Evolutionary conservation across 2,113 vertebrate genomes (phyloP).

Genomic region (Rhabdornis inornatus): DNA sequence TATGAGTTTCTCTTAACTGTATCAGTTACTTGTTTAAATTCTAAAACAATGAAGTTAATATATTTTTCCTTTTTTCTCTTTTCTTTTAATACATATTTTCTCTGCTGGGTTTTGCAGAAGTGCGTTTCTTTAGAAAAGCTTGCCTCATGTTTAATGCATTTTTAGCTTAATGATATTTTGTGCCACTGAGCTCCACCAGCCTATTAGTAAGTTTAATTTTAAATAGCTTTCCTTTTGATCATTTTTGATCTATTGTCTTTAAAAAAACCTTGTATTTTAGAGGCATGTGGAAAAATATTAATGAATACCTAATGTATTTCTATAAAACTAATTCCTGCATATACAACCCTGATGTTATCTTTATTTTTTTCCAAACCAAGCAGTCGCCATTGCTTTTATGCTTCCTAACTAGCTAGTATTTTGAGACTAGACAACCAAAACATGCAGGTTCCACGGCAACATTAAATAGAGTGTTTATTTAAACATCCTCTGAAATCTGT

Average conservation of each 20-base stretch:
- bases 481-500: conserved; percentile 71
- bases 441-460: conserved; percentile 19
- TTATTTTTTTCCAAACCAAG: not conserved
- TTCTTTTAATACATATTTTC: not conserved
- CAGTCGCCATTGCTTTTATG: not conserved
- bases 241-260: not conserved
- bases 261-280: not conserved
- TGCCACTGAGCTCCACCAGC: not conserved
- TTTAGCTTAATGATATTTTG: not conserved
- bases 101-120: not conserved
- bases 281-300: not conserved
- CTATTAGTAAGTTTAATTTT: conserved; percentile 2
- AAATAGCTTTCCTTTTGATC: not conserved
- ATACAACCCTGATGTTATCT: not conserved
- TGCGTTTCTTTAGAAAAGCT: not conserved
- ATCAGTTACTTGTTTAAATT: not conserved
- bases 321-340: not conserved
- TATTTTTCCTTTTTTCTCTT: not conserved
- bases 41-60: not conserved
- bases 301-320: not conserved
- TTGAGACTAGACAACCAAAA: conserved; percentile 7
- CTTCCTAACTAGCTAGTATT: not conserved
- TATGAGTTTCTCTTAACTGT: not conserved
- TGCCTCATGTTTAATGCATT: not conserved
- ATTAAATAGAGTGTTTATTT: conserved; percentile 74